Percentiles rank a stretch among this genome's conserved stretches.
Evolutionary conservation across 35 echinoderm and acorn worm species (phyloP).

Genomic region (Ophiothrix spiculata): DNA sequence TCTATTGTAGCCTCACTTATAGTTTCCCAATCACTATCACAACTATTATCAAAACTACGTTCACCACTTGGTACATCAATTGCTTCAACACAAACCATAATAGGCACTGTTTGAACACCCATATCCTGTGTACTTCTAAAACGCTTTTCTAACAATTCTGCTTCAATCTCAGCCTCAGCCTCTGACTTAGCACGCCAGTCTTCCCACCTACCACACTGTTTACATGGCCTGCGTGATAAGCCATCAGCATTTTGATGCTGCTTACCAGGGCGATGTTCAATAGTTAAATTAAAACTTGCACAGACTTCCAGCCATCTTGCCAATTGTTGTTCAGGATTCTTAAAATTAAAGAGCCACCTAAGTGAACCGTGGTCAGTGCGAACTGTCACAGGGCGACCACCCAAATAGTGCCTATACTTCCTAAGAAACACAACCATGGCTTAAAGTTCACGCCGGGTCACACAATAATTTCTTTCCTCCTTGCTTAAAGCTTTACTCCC

Average conservation of each 20-base stretch:
- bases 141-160: background rate
- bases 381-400: background rate
- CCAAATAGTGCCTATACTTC: too few relatives aligned
- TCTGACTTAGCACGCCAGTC: background rate
- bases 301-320: constrained; percentile 33
- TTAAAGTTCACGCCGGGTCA: too few relatives aligned
- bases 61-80: too few relatives aligned
- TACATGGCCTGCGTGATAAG: background rate
- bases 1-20: too few relatives aligned
- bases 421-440: too few relatives aligned
- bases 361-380: constrained; percentile 20
- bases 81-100: too few relatives aligned
- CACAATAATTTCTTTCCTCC: too few relatives aligned
- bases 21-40: too few relatives aligned
- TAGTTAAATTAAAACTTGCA: constrained; percentile 7
- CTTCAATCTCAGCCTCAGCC: background rate
- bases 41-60: too few relatives aligned
- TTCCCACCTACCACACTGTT: constrained; percentile 15
- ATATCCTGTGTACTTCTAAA: background rate
- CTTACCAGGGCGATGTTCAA: constrained; percentile 22
- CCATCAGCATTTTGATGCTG: constrained; percentile 45
- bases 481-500: too few relatives aligned
- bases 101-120: background rate
- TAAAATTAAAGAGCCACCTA: constrained; percentile 43
- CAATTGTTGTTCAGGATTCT: constrained; percentile 30